Conservation (phyloP, 1,140 invertebrate genomes). For the Mycetomoellerius zeteki region DNA sequence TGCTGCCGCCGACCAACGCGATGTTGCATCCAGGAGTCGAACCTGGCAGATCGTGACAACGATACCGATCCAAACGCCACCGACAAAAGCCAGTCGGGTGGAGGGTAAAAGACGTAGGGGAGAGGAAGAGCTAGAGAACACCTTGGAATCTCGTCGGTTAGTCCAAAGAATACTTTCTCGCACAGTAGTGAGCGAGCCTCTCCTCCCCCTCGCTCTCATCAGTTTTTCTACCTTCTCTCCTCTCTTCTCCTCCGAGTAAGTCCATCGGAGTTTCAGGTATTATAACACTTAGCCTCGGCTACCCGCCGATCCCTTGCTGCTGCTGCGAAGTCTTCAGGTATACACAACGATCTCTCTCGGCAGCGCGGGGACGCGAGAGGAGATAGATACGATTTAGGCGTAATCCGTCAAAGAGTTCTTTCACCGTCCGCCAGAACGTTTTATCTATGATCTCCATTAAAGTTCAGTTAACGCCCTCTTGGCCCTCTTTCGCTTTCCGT, state of each 20-base stretch:
- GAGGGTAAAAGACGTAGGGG: neutral
- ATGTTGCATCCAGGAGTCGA: slow-evolving; percentile 52
- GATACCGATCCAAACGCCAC: slow-evolving; percentile 66
- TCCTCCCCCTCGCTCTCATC: slow-evolving; percentile 48
- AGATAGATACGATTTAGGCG: slow-evolving; percentile 84
- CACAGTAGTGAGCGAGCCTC: slow-evolving; percentile 56
- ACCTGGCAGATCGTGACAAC: slow-evolving; percentile 64
- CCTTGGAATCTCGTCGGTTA: slow-evolving; percentile 52
- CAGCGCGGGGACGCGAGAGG: slow-evolving; percentile 67
- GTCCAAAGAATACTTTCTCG: slow-evolving; percentile 51
- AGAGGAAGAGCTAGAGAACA: neutral
- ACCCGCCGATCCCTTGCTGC: neutral
- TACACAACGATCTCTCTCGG: slow-evolving; percentile 41
- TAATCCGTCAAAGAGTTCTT: slow-evolving; percentile 87
- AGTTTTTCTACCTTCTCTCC: slow-evolving; percentile 61
- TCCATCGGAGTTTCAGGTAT: slow-evolving; percentile 59
- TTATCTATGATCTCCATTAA: slow-evolving; percentile 87
- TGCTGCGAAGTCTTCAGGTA: slow-evolving; percentile 56
- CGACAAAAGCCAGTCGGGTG: slow-evolving; percentile 53
- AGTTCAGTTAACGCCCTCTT: slow-evolving; percentile 86
- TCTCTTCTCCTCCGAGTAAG: slow-evolving; percentile 68
- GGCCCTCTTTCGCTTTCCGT: slow-evolving; percentile 69
- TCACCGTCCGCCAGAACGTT: slow-evolving; percentile 80
- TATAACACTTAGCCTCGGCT: slow-evolving; percentile 57
- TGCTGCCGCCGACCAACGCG: neutral